A percentile compares a stretch with the other conserved stretches of the same genome.
phyloP scores from a whole-genome alignment of 2,797 vertebrate genomes.

The Sciurus vulgaris region DNA sequence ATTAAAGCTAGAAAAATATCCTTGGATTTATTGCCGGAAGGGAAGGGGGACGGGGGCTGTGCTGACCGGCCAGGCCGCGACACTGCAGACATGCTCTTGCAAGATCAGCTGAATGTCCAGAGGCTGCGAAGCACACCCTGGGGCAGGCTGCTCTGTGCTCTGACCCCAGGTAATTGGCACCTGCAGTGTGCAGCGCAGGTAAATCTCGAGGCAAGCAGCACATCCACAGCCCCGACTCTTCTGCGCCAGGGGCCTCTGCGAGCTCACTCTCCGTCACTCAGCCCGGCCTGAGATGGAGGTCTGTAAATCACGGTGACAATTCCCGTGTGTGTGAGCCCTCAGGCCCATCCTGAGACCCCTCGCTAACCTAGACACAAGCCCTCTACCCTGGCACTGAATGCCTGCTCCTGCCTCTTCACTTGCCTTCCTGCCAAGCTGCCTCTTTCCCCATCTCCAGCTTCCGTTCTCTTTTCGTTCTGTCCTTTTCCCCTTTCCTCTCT shows the following conservation, averaged over 20 bases:
- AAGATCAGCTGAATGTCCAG: not conserved
- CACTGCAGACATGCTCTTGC: constrained; percentile 27
- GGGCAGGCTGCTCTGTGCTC: not conserved
- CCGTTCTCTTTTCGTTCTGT: not conserved
- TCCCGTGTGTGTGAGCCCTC: not conserved
- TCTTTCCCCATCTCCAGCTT: not conserved
- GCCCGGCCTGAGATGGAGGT: not conserved
- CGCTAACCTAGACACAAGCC: not conserved
- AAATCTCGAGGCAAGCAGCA: not conserved
- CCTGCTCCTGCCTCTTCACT: not conserved
- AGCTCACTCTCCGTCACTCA: not conserved
- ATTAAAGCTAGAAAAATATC: constrained; percentile 82
- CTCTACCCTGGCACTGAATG: not conserved
- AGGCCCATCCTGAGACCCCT: not conserved
- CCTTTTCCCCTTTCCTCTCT: not conserved
- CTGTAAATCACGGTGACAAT: not conserved
- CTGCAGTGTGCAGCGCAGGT: not conserved
- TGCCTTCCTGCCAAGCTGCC: not conserved
- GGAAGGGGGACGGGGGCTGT: constrained; percentile 62
- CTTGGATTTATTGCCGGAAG: constrained; percentile 69
- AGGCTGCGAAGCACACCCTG: not conserved
- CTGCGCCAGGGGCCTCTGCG: not conserved
- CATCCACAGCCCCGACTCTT: not conserved
- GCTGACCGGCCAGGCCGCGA: constrained; percentile 2
- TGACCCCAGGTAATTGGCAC: constrained; percentile 32